Percentiles rank a stretch among this genome's conserved stretches.
phyloP scores from a whole-genome alignment of 2,797 vertebrate species.

The Odontamblyopus lacepedii region DNA sequence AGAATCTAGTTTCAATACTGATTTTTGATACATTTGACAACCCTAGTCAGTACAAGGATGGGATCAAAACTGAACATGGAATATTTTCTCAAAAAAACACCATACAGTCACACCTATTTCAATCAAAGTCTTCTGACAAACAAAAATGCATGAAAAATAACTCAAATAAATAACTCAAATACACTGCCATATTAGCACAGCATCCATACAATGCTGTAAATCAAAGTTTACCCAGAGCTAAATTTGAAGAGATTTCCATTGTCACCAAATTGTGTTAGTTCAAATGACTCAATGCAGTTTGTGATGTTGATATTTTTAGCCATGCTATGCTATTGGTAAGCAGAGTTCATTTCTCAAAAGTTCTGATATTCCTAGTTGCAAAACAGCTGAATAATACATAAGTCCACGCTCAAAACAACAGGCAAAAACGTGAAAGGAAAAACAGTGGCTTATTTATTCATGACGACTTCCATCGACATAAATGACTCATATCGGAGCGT shows the following conservation, averaged over 20 bases:
- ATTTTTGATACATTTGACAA: no score
- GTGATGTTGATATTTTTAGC: conserved; percentile 10
- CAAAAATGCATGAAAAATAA: no score
- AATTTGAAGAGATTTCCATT: background rate
- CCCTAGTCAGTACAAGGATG: no score
- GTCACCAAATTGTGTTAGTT: conserved; percentile 1
- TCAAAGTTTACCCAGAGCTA: conserved; percentile 1
- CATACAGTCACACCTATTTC: no score
- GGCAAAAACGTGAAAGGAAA: conserved; percentile 19
- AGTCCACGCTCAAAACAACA: conserved; percentile 18
- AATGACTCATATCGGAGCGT: conserved; percentile 24
- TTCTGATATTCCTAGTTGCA: conserved; percentile 13
- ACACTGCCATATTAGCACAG: background rate
- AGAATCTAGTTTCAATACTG: no score
- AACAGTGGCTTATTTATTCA: conserved; percentile 44
- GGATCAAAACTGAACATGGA: no score
- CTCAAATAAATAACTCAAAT: background rate
- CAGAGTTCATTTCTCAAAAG: conserved; percentile 23
- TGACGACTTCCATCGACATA: conserved; percentile 12
- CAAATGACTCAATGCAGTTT: conserved; percentile 1
- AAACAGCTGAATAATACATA: conserved; percentile 39
- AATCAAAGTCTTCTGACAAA: no score
- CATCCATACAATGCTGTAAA: conserved; percentile 5
- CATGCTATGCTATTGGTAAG: conserved; percentile 1
- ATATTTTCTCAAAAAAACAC: no score